These are phyloP conservation scores for Parnassius apollo DNA, from an alignment of 2,888 invertebrate genomes.

Conservation along the genomic window DNA sequence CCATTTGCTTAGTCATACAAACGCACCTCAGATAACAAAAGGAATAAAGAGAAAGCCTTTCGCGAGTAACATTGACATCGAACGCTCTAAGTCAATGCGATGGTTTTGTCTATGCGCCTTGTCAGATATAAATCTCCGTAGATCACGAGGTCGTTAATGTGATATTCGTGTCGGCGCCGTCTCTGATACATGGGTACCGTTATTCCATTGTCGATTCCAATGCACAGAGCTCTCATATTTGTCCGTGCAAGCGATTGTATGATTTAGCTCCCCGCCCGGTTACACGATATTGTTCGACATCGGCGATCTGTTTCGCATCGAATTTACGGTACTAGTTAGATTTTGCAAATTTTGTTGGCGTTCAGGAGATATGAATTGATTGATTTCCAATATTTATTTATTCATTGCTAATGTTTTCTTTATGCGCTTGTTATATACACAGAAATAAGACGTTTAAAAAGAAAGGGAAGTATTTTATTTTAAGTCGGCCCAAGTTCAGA, in stretches of 20 bases:
- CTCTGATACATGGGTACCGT: conserved; percentile 60
- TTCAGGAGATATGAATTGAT: too few species aligned
- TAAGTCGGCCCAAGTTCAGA: too few species aligned
- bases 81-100: conserved; percentile 14
- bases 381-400: too few species aligned
- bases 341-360: too few species aligned
- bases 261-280: conserved; percentile 53
- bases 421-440: too few species aligned
- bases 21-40: too few species aligned
- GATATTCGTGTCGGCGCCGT: conserved; percentile 76
- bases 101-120: conserved; percentile 36
- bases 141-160: conserved; percentile 79
- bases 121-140: conserved; percentile 75
- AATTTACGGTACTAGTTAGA: not conserved
- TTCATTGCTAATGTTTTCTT: too few species aligned
- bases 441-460: too few species aligned
- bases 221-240: conserved; percentile 71
- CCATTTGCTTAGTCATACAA: too few species aligned
- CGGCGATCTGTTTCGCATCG: conserved; percentile 20
- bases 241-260: conserved; percentile 58
- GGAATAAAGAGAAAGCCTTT: conserved; percentile 24
- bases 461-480: too few species aligned
- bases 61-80: conserved; percentile 27
- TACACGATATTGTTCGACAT: conserved; percentile 28
- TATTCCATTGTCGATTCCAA: conserved; percentile 76